Evolutionary conservation across 2,888 invertebrate species (phyloP).

Genomic region (Hirtodrosophila duncani): DNA sequence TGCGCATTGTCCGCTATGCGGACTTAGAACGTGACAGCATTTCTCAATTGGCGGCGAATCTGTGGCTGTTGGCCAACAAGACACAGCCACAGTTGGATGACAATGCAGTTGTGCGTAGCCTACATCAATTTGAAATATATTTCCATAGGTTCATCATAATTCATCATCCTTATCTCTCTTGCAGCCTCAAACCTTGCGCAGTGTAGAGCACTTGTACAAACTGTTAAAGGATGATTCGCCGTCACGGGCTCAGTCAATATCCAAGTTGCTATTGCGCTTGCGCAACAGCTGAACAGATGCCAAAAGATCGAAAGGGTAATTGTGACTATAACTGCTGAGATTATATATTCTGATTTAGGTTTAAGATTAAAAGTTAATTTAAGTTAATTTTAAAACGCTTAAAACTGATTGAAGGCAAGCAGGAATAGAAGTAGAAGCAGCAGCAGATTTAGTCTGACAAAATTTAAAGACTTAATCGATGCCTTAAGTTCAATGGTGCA

Average conservation of each 20-base stretch:
- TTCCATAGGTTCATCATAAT: not conserved
- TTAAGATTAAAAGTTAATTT: too few species aligned
- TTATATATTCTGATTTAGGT: constrained; percentile 10
- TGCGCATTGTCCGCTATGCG: constrained; percentile 83
- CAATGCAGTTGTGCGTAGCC: constrained; percentile 75
- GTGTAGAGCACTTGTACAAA: constrained; percentile 62
- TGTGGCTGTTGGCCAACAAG: constrained; percentile 90
- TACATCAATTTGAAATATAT: not conserved
- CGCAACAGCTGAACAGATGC: constrained; percentile 48
- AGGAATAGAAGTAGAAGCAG: too few species aligned
- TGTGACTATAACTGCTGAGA: constrained; percentile 12
- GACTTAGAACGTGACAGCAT: constrained; percentile 82
- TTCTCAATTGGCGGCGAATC: constrained; percentile 85
- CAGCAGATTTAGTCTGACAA: too few species aligned
- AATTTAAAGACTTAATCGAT: too few species aligned
- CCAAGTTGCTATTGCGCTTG: constrained; percentile 56
- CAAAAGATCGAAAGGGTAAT: constrained; percentile 8
- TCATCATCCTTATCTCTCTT: not conserved
- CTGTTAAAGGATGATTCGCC: constrained; percentile 54
- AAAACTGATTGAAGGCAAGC: too few species aligned
- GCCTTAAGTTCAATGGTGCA: too few species aligned
- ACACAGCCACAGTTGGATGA: constrained; percentile 80
- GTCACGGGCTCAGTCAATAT: constrained; percentile 50
- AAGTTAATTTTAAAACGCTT: too few species aligned
- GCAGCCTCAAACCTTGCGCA: constrained; percentile 63